phyloP scores from a whole-genome alignment of 1,140 invertebrate genomes.

The Marisa cornuarietis region DNA sequence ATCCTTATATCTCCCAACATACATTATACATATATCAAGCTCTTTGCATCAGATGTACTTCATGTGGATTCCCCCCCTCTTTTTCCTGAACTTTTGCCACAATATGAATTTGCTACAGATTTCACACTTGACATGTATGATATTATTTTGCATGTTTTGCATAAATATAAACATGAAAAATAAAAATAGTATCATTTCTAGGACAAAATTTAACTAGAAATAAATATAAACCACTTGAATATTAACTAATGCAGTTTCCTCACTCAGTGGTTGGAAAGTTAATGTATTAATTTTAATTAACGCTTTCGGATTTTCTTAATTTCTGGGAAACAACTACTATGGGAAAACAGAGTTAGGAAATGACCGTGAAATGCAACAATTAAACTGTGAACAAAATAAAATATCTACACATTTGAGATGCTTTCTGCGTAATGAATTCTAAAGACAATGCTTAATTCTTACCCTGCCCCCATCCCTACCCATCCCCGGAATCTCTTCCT shows the following conservation, averaged over 20 bases:
- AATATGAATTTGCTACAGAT: no score
- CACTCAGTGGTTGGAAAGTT: background rate
- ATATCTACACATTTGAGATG: no score
- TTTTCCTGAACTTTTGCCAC: no score
- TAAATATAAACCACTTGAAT: background rate
- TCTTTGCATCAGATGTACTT: no score
- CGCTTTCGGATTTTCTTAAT: background rate
- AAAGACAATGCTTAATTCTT: slow-evolving; percentile 1
- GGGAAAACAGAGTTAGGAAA: background rate
- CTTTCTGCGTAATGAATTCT: background rate
- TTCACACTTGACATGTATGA: no score
- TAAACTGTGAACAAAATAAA: background rate
- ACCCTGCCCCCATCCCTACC: background rate
- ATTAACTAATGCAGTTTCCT: background rate
- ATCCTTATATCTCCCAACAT: no score
- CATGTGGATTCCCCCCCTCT: no score
- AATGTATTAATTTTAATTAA: background rate
- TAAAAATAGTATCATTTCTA: slow-evolving; percentile 3
- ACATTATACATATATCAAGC: no score
- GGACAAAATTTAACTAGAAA: background rate
- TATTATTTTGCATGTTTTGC: background rate
- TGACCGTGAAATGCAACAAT: background rate
- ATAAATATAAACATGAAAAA: background rate
- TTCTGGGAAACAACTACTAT: background rate
- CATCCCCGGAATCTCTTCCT: no score